Conservation (phyloP, 2,888 invertebrate genomes). For the Lithophane socia region DNA sequence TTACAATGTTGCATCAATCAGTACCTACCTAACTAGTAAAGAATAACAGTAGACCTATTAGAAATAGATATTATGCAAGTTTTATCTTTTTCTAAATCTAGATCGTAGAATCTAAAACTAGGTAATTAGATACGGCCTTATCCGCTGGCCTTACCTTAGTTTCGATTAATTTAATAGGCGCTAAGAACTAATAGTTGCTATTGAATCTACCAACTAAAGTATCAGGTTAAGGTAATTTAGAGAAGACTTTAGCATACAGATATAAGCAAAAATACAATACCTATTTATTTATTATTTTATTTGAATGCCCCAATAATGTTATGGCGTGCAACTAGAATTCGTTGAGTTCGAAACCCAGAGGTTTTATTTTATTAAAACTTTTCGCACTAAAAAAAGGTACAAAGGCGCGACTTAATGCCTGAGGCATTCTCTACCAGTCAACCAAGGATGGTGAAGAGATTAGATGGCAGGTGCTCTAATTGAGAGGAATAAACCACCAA, state of each 20-base stretch:
- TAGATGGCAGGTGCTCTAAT: no score
- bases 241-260: background rate
- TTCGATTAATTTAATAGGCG: conserved; percentile 33
- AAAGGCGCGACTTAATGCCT: no score
- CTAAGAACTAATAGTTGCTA: conserved; percentile 8
- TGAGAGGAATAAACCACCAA: no score
- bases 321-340: background rate
- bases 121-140: conserved; percentile 54
- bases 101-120: conserved; percentile 29
- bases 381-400: no score
- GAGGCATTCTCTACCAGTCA: no score
- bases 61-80: conserved; percentile 1
- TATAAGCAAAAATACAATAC: background rate
- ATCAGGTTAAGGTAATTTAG: background rate
- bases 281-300: no score
- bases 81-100: conserved; percentile 38
- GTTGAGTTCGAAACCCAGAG: background rate
- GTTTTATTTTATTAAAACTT: no score
- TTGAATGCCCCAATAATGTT: no score
- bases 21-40: no score
- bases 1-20: background rate
- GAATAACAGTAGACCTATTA: conserved; percentile 5
- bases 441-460: no score
- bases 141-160: conserved; percentile 49
- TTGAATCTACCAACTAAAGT: conserved; percentile 6